phyloP scores from a whole-genome alignment of 2,113 vertebrate genomes.

The Grallaria varia region DNA sequence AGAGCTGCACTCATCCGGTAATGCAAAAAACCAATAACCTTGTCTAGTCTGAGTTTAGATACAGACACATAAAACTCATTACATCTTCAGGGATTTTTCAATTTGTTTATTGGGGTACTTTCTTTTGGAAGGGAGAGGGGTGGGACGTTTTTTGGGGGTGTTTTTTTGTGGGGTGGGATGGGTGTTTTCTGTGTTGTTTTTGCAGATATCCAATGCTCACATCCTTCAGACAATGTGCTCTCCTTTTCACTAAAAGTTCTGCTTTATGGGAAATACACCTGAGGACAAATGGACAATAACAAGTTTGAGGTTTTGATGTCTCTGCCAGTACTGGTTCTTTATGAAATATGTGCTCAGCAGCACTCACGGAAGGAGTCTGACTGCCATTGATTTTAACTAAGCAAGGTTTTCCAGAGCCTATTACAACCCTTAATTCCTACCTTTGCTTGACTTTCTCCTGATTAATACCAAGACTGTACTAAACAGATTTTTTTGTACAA shows the following conservation, averaged over 20 bases:
- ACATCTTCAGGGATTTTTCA: background rate
- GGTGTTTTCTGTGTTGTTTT: background rate
- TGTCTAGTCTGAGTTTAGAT: background rate
- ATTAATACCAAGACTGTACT: background rate
- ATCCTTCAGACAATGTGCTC: background rate
- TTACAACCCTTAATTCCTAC: background rate
- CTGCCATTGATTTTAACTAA: background rate
- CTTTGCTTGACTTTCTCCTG: background rate
- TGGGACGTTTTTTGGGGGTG: background rate
- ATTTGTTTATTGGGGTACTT: background rate
- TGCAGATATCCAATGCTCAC: background rate
- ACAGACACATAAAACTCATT: background rate
- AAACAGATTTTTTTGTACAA: background rate
- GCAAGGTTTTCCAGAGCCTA: background rate
- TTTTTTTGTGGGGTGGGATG: accelerated
- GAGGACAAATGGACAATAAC: background rate
- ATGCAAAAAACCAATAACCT: background rate
- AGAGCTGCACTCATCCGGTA: background rate
- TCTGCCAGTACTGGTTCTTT: background rate
- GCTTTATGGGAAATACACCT: background rate
- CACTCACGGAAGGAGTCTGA: background rate
- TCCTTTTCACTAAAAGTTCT: background rate
- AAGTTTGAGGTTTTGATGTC: background rate
- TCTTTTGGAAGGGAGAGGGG: too few relatives aligned
- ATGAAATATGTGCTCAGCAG: background rate